Conservation (phyloP, 2,888 invertebrate genomes). For the Antheraea assamensis region DNA sequence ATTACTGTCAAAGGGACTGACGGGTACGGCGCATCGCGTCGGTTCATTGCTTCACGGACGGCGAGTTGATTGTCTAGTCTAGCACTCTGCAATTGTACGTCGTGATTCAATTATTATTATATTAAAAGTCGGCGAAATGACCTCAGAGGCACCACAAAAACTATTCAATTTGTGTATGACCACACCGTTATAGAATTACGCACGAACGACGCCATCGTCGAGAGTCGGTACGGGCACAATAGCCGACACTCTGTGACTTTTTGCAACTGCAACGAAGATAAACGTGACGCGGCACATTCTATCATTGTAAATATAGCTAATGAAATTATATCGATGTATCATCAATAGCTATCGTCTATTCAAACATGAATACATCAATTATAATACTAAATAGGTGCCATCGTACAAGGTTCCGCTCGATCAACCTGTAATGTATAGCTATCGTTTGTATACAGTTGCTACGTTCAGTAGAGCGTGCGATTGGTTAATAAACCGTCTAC, state of each 20-base stretch:
- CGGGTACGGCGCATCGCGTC: background rate
- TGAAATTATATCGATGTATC: slow-evolving; percentile 67
- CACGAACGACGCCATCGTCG: slow-evolving; percentile 54
- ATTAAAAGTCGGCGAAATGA: slow-evolving; percentile 62
- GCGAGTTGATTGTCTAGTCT: slow-evolving; percentile 7
- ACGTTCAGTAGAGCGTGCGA: slow-evolving; percentile 19
- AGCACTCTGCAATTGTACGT: slow-evolving; percentile 27
- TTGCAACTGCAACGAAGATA: slow-evolving; percentile 72
- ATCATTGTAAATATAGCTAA: slow-evolving; percentile 67
- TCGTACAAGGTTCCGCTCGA: slow-evolving; percentile 44
- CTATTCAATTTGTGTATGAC: slow-evolving; percentile 69
- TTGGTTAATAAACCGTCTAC: background rate
- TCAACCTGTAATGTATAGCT: slow-evolving; percentile 41
- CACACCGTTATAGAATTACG: slow-evolving; percentile 71
- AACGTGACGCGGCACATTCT: slow-evolving; percentile 63
- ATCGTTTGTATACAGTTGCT: slow-evolving; percentile 29
- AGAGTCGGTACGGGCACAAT: slow-evolving; percentile 43
- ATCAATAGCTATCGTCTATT: slow-evolving; percentile 56
- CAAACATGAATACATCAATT: slow-evolving; percentile 60
- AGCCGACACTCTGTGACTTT: slow-evolving; percentile 55
- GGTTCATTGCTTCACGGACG: background rate
- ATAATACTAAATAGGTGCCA: slow-evolving; percentile 48
- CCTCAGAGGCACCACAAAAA: slow-evolving; percentile 59
- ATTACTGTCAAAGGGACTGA: slow-evolving; percentile 11
- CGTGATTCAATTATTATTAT: slow-evolving; percentile 64